Percentiles rank a stretch among this genome's conserved stretches.
Evolutionary conservation across 35 echinoderm and acorn worm species (phyloP).

Genomic region (Ophiothrix spiculata): DNA sequence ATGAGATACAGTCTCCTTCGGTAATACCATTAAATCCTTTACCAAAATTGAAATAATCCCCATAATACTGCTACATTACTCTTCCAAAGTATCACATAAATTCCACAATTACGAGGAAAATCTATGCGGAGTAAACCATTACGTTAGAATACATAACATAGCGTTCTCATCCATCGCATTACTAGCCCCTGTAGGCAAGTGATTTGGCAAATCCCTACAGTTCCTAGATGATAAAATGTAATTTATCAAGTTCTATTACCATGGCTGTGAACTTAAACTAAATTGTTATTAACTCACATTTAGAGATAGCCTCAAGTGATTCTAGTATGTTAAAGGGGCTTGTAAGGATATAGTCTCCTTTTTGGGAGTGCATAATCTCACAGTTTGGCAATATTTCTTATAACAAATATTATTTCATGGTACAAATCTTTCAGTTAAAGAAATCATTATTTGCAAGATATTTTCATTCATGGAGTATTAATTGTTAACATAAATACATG

Average conservation of each 20-base stretch:
- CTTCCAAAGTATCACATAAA: too few species aligned
- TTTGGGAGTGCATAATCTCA: too few species aligned
- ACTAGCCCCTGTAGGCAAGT: not conserved
- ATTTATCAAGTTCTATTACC: not conserved
- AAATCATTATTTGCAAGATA: too few species aligned
- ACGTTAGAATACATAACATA: not conserved
- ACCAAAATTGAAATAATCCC: not conserved
- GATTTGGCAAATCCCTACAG: not conserved
- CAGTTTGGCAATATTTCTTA: too few species aligned
- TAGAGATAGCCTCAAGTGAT: not conserved
- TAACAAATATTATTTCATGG: too few species aligned
- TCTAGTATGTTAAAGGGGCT: too few species aligned
- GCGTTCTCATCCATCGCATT: not conserved
- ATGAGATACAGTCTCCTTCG: too few species aligned
- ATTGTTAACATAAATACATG: too few species aligned
- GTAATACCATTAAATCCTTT: too few species aligned
- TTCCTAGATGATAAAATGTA: not conserved
- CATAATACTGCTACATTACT: not conserved
- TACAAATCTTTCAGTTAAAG: too few species aligned
- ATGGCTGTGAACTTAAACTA: constrained; percentile 8
- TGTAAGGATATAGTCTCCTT: too few species aligned
- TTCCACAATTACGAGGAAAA: not conserved
- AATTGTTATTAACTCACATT: constrained; percentile 14
- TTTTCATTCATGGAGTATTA: too few species aligned
- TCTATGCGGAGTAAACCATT: not conserved